phyloP scores from a whole-genome alignment of 2,113 vertebrate species.

The Pontoporia blainvillei region DNA sequence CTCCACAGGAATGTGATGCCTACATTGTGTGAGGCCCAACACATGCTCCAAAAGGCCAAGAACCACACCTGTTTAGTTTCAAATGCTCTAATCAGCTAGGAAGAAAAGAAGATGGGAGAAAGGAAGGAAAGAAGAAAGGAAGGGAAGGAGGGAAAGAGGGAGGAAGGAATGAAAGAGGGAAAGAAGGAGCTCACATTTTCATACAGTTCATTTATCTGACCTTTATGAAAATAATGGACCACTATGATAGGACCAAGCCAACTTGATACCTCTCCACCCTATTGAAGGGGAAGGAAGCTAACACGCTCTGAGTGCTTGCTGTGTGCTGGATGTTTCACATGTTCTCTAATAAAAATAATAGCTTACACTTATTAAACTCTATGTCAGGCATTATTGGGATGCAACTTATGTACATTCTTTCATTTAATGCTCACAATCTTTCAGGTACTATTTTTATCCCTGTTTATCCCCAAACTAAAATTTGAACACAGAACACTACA shows the following conservation, averaged over 20 bases:
- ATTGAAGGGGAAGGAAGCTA: background rate
- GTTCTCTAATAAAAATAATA: background rate
- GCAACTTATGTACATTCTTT: background rate
- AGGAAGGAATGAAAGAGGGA: background rate
- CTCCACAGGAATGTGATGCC: background rate
- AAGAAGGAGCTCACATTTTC: background rate
- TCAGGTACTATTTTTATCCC: background rate
- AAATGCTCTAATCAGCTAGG: background rate
- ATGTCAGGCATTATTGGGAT: background rate
- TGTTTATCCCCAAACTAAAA: background rate
- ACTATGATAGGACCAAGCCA: background rate
- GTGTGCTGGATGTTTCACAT: background rate
- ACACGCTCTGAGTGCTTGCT: background rate
- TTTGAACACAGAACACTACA: background rate
- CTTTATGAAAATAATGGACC: background rate
- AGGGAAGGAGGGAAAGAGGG: background rate
- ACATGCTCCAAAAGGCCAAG: background rate
- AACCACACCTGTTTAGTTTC: background rate
- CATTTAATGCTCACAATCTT: background rate
- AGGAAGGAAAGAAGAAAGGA: background rate
- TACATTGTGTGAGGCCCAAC: background rate
- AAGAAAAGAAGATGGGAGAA: background rate
- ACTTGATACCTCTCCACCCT: background rate
- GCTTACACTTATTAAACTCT: background rate
- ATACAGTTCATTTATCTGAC: background rate